Percentiles rank a stretch among this genome's conserved stretches.
Evolutionary conservation across 1,140 invertebrate genomes (phyloP).

Genomic region (Megalonaias nervosa): DNA sequence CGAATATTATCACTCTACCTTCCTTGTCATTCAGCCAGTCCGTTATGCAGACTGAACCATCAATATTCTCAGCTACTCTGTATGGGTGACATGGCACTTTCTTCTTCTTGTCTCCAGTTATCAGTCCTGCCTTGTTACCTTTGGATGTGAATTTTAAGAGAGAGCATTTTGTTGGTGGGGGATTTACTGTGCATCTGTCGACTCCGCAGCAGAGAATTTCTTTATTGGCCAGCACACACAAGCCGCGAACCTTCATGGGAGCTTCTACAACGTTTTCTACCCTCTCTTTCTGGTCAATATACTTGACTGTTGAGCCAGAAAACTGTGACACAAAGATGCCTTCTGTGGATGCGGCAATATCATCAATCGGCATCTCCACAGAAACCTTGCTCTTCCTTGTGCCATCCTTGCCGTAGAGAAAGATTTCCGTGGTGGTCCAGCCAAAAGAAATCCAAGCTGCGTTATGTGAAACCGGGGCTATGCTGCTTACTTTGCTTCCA

Average conservation of each 20-base stretch:
- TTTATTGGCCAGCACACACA: slow-evolving; percentile 8
- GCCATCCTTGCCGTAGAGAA: slow-evolving; percentile 33
- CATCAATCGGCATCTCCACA: slow-evolving; percentile 19
- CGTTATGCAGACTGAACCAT: slow-evolving; percentile 21
- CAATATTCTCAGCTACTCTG: slow-evolving; percentile 32
- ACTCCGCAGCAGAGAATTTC: slow-evolving; percentile 33
- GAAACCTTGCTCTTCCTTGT: slow-evolving; percentile 12
- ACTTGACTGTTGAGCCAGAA: slow-evolving; percentile 14
- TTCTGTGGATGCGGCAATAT: slow-evolving; percentile 22
- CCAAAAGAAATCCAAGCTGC: slow-evolving; percentile 36
- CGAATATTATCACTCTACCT: slow-evolving; percentile 28
- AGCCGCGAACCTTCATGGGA: slow-evolving; percentile 19
- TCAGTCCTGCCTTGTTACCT: slow-evolving; percentile 29
- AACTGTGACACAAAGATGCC: slow-evolving; percentile 26
- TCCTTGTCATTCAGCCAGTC: slow-evolving; percentile 33
- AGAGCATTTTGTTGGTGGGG: slow-evolving; percentile 22
- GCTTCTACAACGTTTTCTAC: slow-evolving; percentile 27
- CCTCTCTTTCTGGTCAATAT: slow-evolving; percentile 20
- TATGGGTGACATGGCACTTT: slow-evolving; percentile 27
- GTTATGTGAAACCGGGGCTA: slow-evolving; percentile 25
- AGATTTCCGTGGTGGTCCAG: slow-evolving; percentile 34
- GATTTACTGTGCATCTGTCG: slow-evolving; percentile 25
- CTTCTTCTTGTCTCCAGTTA: slow-evolving; percentile 25
- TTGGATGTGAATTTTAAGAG: slow-evolving; percentile 31
- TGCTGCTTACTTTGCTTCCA: slow-evolving; percentile 30